A percentile compares a stretch with the other conserved stretches of the same genome.
phyloP scores from a whole-genome alignment of 2,113 vertebrate genomes.

The Ptilonorhynchus violaceus region DNA sequence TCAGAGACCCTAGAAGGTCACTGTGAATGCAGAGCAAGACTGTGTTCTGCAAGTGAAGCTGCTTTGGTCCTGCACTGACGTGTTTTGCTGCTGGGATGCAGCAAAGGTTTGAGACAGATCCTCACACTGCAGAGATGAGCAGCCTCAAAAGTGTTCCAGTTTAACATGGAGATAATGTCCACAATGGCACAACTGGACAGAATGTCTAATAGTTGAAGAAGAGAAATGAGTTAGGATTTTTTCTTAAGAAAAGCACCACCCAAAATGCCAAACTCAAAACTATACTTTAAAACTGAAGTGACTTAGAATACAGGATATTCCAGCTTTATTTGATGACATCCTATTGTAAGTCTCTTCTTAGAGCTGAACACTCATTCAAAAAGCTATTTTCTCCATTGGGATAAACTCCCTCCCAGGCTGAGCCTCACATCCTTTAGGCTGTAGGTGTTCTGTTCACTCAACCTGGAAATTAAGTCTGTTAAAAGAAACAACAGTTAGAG shows the following conservation, averaged over 20 bases:
- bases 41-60: not conserved
- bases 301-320: not conserved
- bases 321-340: not conserved
- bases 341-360: not conserved
- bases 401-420: not conserved
- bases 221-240: not conserved
- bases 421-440: not conserved
- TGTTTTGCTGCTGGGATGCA: not conserved
- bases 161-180: not conserved
- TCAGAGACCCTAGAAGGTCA: not conserved
- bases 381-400: not conserved
- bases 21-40: not conserved
- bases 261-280: not conserved
- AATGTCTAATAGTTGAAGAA: fast-evolving
- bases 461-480: not conserved
- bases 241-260: not conserved
- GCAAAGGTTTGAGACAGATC: not conserved
- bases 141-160: not conserved
- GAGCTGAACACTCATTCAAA: not conserved
- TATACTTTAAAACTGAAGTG: not conserved
- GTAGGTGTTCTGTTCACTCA: not conserved
- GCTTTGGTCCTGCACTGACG: not conserved
- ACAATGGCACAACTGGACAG: not conserved
- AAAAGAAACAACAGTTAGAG: not conserved
- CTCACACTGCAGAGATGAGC: not conserved